Conservation (phyloP, 2,113 vertebrate species). For the Collichthys lucidus region DNA sequence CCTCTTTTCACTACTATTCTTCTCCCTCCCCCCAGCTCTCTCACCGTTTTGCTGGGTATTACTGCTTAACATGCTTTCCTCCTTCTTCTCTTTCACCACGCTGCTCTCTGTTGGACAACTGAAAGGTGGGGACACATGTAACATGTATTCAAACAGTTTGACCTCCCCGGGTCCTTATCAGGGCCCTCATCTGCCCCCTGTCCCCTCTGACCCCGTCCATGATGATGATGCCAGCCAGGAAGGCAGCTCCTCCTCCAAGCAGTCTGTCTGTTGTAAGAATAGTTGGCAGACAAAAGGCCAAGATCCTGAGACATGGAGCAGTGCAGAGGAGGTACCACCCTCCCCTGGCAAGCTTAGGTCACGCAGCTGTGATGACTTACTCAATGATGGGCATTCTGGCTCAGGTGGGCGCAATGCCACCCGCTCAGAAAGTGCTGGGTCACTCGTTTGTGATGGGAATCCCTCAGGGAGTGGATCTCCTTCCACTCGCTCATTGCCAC, state of each 20-base stretch:
- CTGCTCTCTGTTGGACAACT: conserved; percentile 89
- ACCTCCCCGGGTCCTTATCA: conserved; percentile 88
- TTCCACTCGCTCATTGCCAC: conserved; percentile 75
- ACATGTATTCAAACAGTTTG: conserved; percentile 89
- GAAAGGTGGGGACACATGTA: conserved; percentile 95
- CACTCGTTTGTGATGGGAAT: conserved; percentile 88
- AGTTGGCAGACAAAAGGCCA: conserved; percentile 90
- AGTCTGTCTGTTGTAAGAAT: conserved; percentile 88
- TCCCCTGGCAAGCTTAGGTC: conserved; percentile 89
- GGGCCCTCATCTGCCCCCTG: conserved; percentile 85
- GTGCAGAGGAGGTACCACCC: conserved; percentile 85
- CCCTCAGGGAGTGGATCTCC: conserved; percentile 80
- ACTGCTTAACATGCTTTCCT: conserved; percentile 90
- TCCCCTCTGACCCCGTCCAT: conserved; percentile 82
- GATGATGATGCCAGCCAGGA: conserved; percentile 83
- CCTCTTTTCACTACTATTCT: conserved; percentile 15
- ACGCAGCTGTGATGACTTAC: conserved; percentile 90
- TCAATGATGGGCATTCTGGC: conserved; percentile 85
- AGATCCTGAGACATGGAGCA: conserved; percentile 92
- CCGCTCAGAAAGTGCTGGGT: conserved; percentile 92
- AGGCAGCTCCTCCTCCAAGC: conserved; percentile 88
- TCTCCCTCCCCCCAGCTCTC: conserved; percentile 34
- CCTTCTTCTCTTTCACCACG: conserved; percentile 93
- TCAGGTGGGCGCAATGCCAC: conserved; percentile 77
- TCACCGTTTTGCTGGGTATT: conserved; percentile 70